Conservation (phyloP, 2,113 vertebrate genomes). For the Chamaea fasciata region DNA sequence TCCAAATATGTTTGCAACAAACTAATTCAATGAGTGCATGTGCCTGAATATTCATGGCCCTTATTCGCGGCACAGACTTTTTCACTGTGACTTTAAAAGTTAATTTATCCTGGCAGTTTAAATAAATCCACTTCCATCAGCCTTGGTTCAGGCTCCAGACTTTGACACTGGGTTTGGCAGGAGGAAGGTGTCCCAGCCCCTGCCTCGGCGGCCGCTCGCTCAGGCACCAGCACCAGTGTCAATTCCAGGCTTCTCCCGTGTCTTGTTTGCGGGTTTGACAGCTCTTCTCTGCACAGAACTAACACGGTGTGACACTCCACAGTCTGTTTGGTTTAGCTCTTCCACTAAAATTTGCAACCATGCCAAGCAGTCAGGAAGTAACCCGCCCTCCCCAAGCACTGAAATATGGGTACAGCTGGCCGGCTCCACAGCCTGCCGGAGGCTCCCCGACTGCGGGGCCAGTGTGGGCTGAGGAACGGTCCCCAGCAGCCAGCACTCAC, state of each 20-base stretch:
- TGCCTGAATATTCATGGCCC: constrained; percentile 68
- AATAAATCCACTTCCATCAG: constrained; percentile 36
- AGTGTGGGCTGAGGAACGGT: fast-evolving
- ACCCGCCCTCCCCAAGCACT: not conserved
- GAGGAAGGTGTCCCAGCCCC: not conserved
- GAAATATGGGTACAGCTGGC: not conserved
- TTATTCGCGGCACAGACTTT: not conserved
- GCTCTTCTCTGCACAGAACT: not conserved
- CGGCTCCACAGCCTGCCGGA: fast-evolving
- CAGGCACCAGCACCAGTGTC: not conserved
- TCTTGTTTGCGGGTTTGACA: not conserved
- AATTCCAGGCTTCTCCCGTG: not conserved
- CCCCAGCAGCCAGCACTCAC: not conserved
- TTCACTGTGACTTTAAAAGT: constrained; percentile 50
- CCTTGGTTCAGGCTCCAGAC: not conserved
- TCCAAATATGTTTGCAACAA: constrained; percentile 67
- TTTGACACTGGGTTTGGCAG: not conserved
- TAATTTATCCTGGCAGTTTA: constrained; percentile 59
- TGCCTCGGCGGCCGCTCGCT: not conserved
- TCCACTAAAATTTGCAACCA: not conserved
- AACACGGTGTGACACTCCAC: not conserved
- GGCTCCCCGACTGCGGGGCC: not conserved
- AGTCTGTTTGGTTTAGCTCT: constrained; percentile 20
- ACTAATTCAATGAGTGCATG: constrained; percentile 66
- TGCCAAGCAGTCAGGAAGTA: not conserved